A percentile compares a stretch with the other conserved stretches of the same genome.
Conservation (phyloP, 2,113 vertebrate species). For the Sylvilagus bachmani region DNA sequence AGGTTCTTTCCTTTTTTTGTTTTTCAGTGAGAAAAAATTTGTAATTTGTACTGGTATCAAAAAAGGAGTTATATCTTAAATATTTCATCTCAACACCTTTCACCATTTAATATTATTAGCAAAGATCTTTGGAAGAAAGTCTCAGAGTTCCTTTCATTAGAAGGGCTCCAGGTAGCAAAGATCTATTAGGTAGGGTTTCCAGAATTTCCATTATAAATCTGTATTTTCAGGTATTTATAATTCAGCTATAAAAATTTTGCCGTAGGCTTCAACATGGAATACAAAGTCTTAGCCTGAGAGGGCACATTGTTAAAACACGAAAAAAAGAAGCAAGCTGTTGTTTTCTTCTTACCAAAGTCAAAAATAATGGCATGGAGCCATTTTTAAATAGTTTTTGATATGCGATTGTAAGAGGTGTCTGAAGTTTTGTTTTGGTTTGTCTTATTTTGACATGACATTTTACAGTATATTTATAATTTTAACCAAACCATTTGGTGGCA, state of each 20-base stretch:
- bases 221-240: constrained; percentile 86
- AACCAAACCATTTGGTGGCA: not conserved
- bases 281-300: constrained; percentile 79
- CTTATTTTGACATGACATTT: constrained; percentile 46
- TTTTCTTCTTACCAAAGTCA: constrained; percentile 76
- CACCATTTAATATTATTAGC: constrained; percentile 69
- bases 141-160: constrained; percentile 73
- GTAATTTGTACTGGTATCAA: constrained; percentile 33
- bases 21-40: not conserved
- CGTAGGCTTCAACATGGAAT: constrained; percentile 81
- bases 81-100: constrained; percentile 57
- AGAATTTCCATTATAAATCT: constrained; percentile 86
- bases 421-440: not conserved
- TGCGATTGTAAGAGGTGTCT: not conserved
- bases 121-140: constrained; percentile 67
- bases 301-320: constrained; percentile 82
- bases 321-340: constrained; percentile 75
- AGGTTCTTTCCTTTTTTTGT: constrained; percentile 75
- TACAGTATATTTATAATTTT: constrained; percentile 63
- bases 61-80: constrained; percentile 33
- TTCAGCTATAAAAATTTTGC: constrained; percentile 85
- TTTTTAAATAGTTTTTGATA: constrained; percentile 67
- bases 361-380: constrained; percentile 51
- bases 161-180: constrained; percentile 71
- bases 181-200: constrained; percentile 78